Evolutionary conservation across 2,888 invertebrate species (phyloP), one percentile per base, ranked within the genome.

Genomic region (Alitta virens): DNA sequence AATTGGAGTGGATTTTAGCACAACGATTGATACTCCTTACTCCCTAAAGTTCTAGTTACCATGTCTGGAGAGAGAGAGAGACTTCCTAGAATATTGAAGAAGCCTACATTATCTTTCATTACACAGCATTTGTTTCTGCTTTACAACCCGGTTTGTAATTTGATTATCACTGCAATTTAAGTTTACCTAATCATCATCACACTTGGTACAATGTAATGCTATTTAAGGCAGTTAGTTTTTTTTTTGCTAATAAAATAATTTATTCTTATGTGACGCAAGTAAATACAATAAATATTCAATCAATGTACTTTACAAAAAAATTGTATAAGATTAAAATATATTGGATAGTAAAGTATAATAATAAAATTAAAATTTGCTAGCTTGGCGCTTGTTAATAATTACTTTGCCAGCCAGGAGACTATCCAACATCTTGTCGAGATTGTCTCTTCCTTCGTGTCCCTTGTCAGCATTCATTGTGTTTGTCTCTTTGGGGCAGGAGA

Each of bases 401-500:
- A 46, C 16, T 18, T 49, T 23, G n/a, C 9, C 18, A 16, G 26
- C 46, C 25, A 58, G 49, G 33, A 59, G 54, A 25, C 33, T 55
- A 24, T 57, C 52, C 49, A 56, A 24, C 7, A 50, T 50, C 25
- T 54, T 46, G 33, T 58, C 56, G 1, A 61, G 38, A 24, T 64
- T 27, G 38, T 55, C 61, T 2, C 61, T 16, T 3, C 46, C 50
- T 1, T 9, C 55, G 9, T 55, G 55, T 2, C 55, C 56, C 21
- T 46, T 61, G 16, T 49, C 24, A 2, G 61, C 21, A 25, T 56
- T 61, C 3, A 56, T 56, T 1, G 46, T 56, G 24, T 33, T 43
- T 16, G 14, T 14, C 3, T 33, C 27, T 33, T 65, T 59, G 0
- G 91, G 89, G 80, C 97, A 97, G 79, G 90, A 90, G 80, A 94